Evolutionary conservation across 2,113 vertebrate species (phyloP), one percentile per base, ranked within the genome.

Genomic region (Grus americana): DNA sequence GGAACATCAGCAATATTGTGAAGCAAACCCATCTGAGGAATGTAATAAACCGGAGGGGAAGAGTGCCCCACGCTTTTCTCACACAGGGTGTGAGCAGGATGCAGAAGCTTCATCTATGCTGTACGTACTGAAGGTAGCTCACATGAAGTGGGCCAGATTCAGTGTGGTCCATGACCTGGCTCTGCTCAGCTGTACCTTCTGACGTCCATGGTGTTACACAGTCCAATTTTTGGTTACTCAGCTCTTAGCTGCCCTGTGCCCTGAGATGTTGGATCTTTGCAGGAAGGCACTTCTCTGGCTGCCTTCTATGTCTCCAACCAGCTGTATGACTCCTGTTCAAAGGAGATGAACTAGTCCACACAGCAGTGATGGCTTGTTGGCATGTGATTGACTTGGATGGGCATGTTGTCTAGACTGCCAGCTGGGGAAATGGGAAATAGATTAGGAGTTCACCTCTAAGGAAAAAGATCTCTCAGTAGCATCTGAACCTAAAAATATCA

Each of bases 401-500:
- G 32, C 44, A n/a, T 18, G 57, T 47, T 68, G 55, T 90, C 63
- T 79, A 91, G 47, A 70, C 40, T 87, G 49, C 18, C 65, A 74
- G 15, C 42, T 6, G 5, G 50, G 27, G 66, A 79, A 88, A 83
- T 4, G 6, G 34, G 38, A 90, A 88, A 81, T 66, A 91, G 63
- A 68, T 29, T 10, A 65, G 36, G 34, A 79, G 21, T 87, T 91
- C 65, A 87, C 62, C 81, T 91, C 90, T 75, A 92, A 82, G 22
- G 11, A 71, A 88, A 40, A 91, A 75, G 21, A 78, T 18, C 32
- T 90, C 54, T 81, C 67, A 87, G 62, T 52, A 75, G 52, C 47
- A 90, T 80, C 59, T 83, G 63, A 83, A 87, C 26, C 50, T 92
- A 95, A 94, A 97, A 91, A 88, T 62, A 78, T 11, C 4, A 5